phyloP scores from a whole-genome alignment of 2,888 invertebrate species.

The Erebia aethiops region DNA sequence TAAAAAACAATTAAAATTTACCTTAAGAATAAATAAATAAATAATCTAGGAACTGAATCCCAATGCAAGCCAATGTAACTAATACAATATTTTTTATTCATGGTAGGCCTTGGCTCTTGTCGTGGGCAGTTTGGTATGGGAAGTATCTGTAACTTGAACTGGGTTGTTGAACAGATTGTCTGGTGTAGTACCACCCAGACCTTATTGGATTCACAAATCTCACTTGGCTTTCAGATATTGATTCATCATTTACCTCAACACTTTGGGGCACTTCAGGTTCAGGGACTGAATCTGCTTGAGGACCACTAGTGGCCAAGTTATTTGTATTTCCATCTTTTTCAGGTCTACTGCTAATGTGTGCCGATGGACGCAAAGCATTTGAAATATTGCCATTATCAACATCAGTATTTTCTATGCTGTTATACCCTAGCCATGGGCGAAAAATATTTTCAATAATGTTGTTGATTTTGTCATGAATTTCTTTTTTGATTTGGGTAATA shows the following conservation, averaged over 20 bases:
- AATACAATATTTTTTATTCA: too few species aligned
- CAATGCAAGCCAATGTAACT: too few species aligned
- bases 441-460: neutral
- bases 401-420: neutral
- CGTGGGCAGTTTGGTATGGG: neutral
- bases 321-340: neutral
- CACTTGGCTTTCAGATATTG: neutral
- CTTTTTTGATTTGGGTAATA: slow-evolving; percentile 6
- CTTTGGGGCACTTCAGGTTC: neutral
- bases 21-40: too few species aligned
- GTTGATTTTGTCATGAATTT: slow-evolving; percentile 5
- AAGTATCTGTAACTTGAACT: neutral
- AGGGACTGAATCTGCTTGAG: neutral
- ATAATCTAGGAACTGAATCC: too few species aligned
- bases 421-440: slow-evolving; percentile 1
- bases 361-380: neutral
- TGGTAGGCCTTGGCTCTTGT: too few species aligned
- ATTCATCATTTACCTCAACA: neutral
- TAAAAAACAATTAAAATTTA: too few species aligned
- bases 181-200: neutral
- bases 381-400: neutral
- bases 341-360: neutral
- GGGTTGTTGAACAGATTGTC: neutral
- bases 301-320: neutral
- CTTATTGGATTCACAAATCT: neutral